phyloP scores from a whole-genome alignment of 2,113 vertebrate species.

The Rhineura floridana region DNA sequence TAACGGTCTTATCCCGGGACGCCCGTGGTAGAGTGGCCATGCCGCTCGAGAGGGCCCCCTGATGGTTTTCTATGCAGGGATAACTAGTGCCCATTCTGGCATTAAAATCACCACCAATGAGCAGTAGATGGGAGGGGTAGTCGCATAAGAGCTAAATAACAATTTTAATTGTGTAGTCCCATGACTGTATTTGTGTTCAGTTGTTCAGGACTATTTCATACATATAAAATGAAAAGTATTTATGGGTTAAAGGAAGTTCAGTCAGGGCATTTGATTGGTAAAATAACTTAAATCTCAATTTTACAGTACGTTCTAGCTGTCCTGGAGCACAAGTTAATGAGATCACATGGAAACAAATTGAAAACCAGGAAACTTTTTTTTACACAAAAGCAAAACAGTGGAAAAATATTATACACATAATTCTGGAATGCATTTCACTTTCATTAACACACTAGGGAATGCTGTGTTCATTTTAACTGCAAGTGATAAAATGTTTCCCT shows the following conservation, averaged over 20 bases:
- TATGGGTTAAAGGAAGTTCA: constrained; percentile 67
- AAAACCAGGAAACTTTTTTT: constrained; percentile 75
- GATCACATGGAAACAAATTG: constrained; percentile 71
- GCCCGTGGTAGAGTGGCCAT: too few species aligned
- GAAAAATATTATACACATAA: constrained; percentile 63
- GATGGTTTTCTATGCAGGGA: too few species aligned
- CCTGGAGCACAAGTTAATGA: constrained; percentile 59
- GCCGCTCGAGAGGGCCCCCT: too few species aligned
- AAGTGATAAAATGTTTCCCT: background rate
- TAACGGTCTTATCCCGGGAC: too few species aligned
- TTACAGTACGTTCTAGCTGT: constrained; percentile 56
- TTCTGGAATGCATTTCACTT: constrained; percentile 30
- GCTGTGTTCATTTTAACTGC: constrained; percentile 3
- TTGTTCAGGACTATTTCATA: constrained; percentile 50
- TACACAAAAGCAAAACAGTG: constrained; percentile 66
- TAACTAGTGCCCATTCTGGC: too few species aligned
- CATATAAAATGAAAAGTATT: constrained; percentile 52
- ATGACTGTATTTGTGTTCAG: constrained; percentile 55
- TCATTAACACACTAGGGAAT: constrained; percentile 7
- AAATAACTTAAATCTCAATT: constrained; percentile 56
- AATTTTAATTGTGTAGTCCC: constrained; percentile 46
- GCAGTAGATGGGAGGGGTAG: too few species aligned
- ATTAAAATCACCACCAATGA: too few species aligned
- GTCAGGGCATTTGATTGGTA: constrained; percentile 41
- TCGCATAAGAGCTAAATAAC: too few species aligned